Percentiles rank a stretch among this genome's conserved stretches.
Evolutionary conservation across 2,113 vertebrate species (phyloP).

Genomic region (Corythoichthys intestinalis): DNA sequence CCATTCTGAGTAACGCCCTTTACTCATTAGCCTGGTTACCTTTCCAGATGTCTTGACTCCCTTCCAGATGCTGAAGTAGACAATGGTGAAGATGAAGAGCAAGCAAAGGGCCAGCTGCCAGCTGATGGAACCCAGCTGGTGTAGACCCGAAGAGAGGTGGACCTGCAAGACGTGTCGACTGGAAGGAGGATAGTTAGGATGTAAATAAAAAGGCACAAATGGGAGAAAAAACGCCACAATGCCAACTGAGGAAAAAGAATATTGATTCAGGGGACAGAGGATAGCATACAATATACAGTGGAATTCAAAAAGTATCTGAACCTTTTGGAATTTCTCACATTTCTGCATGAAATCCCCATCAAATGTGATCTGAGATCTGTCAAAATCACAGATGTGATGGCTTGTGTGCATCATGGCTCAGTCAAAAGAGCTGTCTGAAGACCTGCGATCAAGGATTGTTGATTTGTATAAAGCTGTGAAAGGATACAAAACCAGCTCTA

Average conservation of each 20-base stretch:
- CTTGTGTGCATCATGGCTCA: too few species aligned
- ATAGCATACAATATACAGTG: too few species aligned
- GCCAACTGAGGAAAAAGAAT: not conserved
- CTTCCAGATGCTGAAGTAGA: constrained; percentile 99
- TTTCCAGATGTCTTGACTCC: constrained; percentile 98
- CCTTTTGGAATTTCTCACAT: too few species aligned
- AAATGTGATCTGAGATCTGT: too few species aligned
- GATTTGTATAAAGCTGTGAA: too few species aligned
- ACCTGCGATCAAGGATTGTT: too few species aligned
- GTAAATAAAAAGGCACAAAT: not conserved
- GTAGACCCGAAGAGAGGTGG: constrained; percentile 85
- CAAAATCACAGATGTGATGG: too few species aligned
- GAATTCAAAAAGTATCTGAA: too few species aligned
- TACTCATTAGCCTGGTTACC: constrained; percentile 67
- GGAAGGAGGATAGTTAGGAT: constrained; percentile 12
- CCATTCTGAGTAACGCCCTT: constrained; percentile 21
- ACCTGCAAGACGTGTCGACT: constrained; percentile 92
- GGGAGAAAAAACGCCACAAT: not conserved
- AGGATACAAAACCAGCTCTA: too few species aligned
- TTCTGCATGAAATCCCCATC: too few species aligned
- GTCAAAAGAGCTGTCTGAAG: too few species aligned
- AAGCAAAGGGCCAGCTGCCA: constrained; percentile 94
- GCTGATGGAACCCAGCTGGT: constrained; percentile 87
- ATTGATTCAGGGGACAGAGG: not conserved
- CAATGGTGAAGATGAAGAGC: constrained; percentile 88